Percentiles rank a stretch among this genome's conserved stretches.
These are phyloP conservation scores for Bolinopsis microptera DNA, from an alignment of 37 sponge, comb jelly and placozoan species.

Conservation along the genomic window DNA sequence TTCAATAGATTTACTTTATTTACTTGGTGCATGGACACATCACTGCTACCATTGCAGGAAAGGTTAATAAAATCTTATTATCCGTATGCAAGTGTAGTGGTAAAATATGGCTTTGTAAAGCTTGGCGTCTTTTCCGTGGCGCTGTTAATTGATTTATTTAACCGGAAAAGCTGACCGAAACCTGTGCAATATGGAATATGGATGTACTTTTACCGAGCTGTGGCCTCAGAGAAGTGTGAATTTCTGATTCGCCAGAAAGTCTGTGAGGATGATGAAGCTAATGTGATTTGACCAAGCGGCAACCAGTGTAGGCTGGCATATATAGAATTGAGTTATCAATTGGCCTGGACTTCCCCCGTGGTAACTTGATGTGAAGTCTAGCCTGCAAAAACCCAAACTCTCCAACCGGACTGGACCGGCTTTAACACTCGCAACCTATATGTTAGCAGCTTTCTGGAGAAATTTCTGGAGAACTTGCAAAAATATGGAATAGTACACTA, in stretches of 20 bases:
- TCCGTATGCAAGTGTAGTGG: background rate
- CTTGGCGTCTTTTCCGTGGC: background rate
- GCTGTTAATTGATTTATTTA: background rate
- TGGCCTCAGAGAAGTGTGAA: background rate
- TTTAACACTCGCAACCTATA: too few relatives aligned
- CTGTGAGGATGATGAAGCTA: background rate
- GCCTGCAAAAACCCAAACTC: too few relatives aligned
- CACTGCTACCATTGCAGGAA: background rate
- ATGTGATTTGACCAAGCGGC: background rate
- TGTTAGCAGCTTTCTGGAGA: too few relatives aligned
- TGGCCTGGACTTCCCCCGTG: too few relatives aligned
- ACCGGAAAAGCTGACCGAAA: background rate
- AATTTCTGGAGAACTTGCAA: too few relatives aligned
- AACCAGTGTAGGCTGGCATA: background rate
- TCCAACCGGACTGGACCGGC: too few relatives aligned
- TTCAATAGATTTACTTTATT: too few relatives aligned
- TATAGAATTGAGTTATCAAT: background rate
- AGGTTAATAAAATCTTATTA: background rate
- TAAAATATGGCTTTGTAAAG: background rate
- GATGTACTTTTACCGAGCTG: background rate
- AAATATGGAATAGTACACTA: background rate
- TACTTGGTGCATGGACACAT: too few relatives aligned
- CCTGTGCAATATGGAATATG: background rate
- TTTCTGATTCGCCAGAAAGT: background rate
- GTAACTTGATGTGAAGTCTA: too few relatives aligned